Evolutionary conservation across 2,113 vertebrate species (phyloP).

Genomic region (Xenopus laevis): DNA sequence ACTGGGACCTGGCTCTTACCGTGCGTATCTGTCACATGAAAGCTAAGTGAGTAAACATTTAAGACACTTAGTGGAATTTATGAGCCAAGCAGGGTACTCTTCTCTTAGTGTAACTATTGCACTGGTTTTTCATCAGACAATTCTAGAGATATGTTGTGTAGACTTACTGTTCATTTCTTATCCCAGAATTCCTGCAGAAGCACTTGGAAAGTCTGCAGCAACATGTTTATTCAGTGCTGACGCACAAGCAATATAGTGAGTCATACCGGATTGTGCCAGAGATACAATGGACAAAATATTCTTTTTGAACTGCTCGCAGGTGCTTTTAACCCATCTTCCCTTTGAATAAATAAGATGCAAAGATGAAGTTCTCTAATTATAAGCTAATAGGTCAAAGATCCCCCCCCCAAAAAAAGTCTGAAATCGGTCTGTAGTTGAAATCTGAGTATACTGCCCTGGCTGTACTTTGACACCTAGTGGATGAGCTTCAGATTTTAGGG

Average conservation of each 20-base stretch:
- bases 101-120: background rate
- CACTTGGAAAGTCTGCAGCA: background rate
- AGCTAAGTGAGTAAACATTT: background rate
- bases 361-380: too few relatives aligned
- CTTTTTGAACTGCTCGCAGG: conserved; percentile 4
- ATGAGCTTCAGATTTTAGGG: too few relatives aligned
- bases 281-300: conserved; percentile 7
- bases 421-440: too few relatives aligned
- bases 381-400: too few relatives aligned
- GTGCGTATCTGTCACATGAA: background rate
- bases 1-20: background rate
- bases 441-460: too few relatives aligned
- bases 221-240: conserved; percentile 7
- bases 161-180: conserved; percentile 1
- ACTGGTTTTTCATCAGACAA: too few relatives aligned
- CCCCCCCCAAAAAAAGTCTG: too few relatives aligned
- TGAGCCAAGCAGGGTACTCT: background rate
- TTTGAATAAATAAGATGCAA: too few relatives aligned
- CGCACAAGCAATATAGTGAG: background rate
- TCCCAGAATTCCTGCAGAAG: background rate
- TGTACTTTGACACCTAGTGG: too few relatives aligned
- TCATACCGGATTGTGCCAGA: background rate
- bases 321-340: background rate
- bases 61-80: background rate
- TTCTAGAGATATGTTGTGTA: too few relatives aligned